Base-by-base conservation (phyloP, 2,888 invertebrate species). In the Odontothrips loti region DNA sequence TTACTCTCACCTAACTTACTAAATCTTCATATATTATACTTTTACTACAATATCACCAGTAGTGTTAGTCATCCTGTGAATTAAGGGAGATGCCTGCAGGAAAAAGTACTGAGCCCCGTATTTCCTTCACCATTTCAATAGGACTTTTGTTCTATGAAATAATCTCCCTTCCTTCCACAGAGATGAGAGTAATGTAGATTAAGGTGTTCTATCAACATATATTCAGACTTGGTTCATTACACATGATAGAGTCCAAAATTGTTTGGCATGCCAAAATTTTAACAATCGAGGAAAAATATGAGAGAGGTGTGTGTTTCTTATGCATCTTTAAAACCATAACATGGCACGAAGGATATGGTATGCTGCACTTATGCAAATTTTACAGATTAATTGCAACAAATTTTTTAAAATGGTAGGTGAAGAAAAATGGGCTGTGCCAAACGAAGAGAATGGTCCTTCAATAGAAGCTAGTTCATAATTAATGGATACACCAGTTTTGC, bases 61-160 rank as follows among this genome's bases (percentile, higher is more conserved):
- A 9, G 17, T 15, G 9, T 27, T 75, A 75, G 68, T 27, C 68
- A 75, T 75, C 68, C 68, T 75, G 68, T 75, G 68, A 75, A 75
- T 75, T 75, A 75, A 75, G 68, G 68, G 68, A 75, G 68, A 75
- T 75, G 27, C 68, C 23, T 75, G 68, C 23, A 75, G 68, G 68
- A 75, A 75, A 75, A 27, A 23, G 27, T 27, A 75, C 68, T 75
- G 68, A 75, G 68, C 68, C 68, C 68, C 68, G 23, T 75, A 75
- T 27, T 75, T 75, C 68, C 68, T 75, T 27, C 68, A 75, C n/a
- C 27, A 75, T 75, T 75, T 75, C 68, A 75, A 8, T 12, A 27
- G 68, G 12, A 27, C 27, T 27, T 27, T 75, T 12, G 68, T 75
- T 23, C 68, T 27, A 10, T 75, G 11, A 27, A 75, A 75, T 23